phyloP scores from a whole-genome alignment of 2,888 invertebrate species.

The Lottia gigantea region DNA sequence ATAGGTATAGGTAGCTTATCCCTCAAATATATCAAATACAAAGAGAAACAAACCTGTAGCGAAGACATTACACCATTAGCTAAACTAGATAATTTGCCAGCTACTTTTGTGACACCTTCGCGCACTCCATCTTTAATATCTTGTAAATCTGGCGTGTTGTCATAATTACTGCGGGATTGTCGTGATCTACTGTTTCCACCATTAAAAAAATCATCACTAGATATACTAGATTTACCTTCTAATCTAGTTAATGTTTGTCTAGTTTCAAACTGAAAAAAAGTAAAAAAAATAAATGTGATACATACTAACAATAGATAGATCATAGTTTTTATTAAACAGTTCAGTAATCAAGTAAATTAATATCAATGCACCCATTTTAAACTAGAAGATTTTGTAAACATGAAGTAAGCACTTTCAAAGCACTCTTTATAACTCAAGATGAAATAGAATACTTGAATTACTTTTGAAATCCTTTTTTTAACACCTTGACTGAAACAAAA shows the following conservation, averaged over 20 bases:
- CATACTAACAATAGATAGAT: too few relatives aligned
- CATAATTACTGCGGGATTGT: slow-evolving; percentile 26
- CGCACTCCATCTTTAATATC: slow-evolving; percentile 97
- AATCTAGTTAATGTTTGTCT: slow-evolving; percentile 77
- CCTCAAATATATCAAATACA: background rate
- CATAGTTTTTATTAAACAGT: too few relatives aligned
- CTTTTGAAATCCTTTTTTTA: too few relatives aligned
- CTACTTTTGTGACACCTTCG: slow-evolving; percentile 96
- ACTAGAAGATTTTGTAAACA: too few relatives aligned
- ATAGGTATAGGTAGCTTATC: too few relatives aligned
- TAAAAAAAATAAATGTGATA: too few relatives aligned
- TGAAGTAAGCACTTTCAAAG: too few relatives aligned
- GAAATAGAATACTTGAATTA: too few relatives aligned
- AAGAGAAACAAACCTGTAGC: slow-evolving; percentile 77
- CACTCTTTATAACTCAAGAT: too few relatives aligned
- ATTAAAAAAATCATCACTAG: slow-evolving; percentile 95
- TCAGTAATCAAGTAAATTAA: too few relatives aligned
- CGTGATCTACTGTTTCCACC: slow-evolving; percentile 48
- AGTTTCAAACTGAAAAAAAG: slow-evolving; percentile 65
- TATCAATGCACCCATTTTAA: too few relatives aligned
- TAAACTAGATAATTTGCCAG: slow-evolving; percentile 92
- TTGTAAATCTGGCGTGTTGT: slow-evolving; percentile 80
- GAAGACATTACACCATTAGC: slow-evolving; percentile 95
- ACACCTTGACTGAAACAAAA: too few relatives aligned
- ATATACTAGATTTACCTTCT: slow-evolving; percentile 94